A percentile compares a stretch with the other conserved stretches of the same genome.
Conservation (phyloP, 1,140 invertebrate species). For the Drosophila mojavensis region DNA sequence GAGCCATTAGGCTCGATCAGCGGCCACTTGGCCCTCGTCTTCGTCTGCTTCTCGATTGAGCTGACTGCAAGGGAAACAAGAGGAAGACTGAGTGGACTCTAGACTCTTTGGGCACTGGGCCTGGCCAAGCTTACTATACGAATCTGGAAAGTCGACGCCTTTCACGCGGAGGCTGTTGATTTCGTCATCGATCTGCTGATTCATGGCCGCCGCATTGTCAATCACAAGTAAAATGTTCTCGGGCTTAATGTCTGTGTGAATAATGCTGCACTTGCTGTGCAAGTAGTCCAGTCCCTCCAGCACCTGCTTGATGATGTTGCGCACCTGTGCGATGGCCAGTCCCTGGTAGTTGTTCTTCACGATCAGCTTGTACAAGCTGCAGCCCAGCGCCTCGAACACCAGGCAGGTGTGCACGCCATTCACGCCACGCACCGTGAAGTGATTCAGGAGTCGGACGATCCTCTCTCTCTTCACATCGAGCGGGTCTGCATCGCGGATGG, state of each 20-base stretch:
- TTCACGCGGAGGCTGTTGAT: constrained; percentile 89
- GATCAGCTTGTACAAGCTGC: constrained; percentile 98
- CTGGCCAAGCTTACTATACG: constrained; percentile 71
- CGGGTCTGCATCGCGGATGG: constrained; percentile 96
- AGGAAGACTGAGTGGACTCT: too few relatives aligned
- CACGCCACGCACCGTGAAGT: constrained; percentile 98
- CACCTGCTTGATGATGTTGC: constrained; percentile 96
- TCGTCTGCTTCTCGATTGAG: constrained; percentile 83
- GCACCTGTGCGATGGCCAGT: constrained; percentile 96
- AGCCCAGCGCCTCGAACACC: constrained; percentile 99
- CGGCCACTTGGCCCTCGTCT: constrained; percentile 79
- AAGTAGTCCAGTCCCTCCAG: constrained; percentile 98
- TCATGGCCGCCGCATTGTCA: constrained; percentile 92
- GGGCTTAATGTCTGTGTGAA: constrained; percentile 99
- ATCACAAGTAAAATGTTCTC: constrained; percentile 98
- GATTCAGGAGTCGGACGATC: constrained; percentile 98
- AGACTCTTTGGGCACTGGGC: too few relatives aligned
- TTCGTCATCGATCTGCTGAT: constrained; percentile 96
- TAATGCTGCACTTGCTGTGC: constrained; percentile 98
- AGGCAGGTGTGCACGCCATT: constrained; percentile 98
- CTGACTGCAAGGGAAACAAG: constrained; percentile 57
- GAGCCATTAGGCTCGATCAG: constrained; percentile 78
- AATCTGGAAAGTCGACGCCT: constrained; percentile 85
- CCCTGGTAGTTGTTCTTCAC: constrained; percentile 99
- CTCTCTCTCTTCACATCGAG: constrained; percentile 95